Base-by-base conservation (phyloP, 2,797 vertebrate genomes). In the Rhabdomys pumilio region DNA sequence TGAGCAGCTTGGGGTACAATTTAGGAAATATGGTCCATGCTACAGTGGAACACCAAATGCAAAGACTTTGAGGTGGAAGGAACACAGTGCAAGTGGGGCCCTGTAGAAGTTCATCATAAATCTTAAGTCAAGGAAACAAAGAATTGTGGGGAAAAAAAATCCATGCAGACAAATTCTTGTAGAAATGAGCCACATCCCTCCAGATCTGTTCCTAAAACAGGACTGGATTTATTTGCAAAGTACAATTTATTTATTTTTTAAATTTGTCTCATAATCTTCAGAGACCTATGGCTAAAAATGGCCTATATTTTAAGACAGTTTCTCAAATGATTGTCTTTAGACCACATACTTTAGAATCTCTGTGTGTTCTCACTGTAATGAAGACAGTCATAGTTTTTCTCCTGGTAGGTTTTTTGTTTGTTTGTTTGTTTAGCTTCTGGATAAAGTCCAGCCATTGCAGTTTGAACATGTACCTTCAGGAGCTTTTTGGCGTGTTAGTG, bases 131-230 rank as follows among this genome's bases (percentile, higher is more conserved):
- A 77, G 38, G 8, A 82, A 93, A 76, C 34, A 55, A 91, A 22
- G n/a, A 14, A 7, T 17, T 53, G 4, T 65, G 55, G 41, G 65
- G 53, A 17, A n/a, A 29, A 82, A 88, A 82, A 88, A 24, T 12
- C 47, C 44, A 2, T 13, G 7, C 41, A 44, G 65, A 85, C 1
- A 69, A 13, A 41, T 67, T 14, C 44, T 96, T 92, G 63, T 91
- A 88, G 92, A 96, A 96, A 96, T 95, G 38, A 97, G 93, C 96
- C 91, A 95, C 86, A 69, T 93, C 93, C 87, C 65, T 92, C 89
- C 89, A 76, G 29, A 34, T 95, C 31, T 96, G 29, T 82, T 97
- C 72, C 84, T 96, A 94, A 96, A 96, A 95, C 96, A 93, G 95
- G 83, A 63, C 50, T 65, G 63, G 10, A 50, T 95, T 81, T 91